Percentiles rank a stretch among this genome's conserved stretches.
Evolutionary conservation across 1,140 invertebrate species (phyloP).

Genomic region (Tetramorium parvispinum): DNA sequence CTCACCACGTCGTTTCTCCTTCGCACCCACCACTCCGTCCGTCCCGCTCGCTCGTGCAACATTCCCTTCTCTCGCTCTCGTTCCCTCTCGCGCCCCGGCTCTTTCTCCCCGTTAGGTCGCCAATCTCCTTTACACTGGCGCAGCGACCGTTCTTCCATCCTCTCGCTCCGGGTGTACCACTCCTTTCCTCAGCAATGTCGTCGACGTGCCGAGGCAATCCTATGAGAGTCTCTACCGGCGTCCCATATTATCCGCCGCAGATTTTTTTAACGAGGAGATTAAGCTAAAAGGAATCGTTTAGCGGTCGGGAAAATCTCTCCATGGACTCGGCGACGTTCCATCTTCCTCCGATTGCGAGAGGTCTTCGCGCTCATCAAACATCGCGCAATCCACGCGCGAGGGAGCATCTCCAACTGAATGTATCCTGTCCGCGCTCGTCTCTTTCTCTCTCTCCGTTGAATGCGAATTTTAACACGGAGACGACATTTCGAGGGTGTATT

Average conservation of each 20-base stretch:
- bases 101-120: conserved; percentile 59
- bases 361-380: background rate
- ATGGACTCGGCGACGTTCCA: background rate
- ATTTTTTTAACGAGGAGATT: conserved; percentile 25
- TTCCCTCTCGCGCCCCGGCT: background rate
- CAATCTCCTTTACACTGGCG: conserved; percentile 63
- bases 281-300: background rate
- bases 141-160: conserved; percentile 57
- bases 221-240: conserved; percentile 61
- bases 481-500: conserved; percentile 2
- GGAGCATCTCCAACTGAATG: background rate
- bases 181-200: conserved; percentile 58
- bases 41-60: background rate
- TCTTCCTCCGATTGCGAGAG: background rate
- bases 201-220: conserved; percentile 43
- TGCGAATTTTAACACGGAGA: background rate
- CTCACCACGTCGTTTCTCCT: background rate
- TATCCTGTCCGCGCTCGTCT: background rate
- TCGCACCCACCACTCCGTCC: background rate
- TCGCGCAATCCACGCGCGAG: background rate
- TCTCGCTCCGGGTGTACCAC: conserved; percentile 45
- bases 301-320: background rate
- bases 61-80: conserved; percentile 30
- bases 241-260: conserved; percentile 32
- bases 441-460: no score